Evolutionary conservation across 1,140 invertebrate genomes (phyloP).

Genomic region (Colletes latitarsis): DNA sequence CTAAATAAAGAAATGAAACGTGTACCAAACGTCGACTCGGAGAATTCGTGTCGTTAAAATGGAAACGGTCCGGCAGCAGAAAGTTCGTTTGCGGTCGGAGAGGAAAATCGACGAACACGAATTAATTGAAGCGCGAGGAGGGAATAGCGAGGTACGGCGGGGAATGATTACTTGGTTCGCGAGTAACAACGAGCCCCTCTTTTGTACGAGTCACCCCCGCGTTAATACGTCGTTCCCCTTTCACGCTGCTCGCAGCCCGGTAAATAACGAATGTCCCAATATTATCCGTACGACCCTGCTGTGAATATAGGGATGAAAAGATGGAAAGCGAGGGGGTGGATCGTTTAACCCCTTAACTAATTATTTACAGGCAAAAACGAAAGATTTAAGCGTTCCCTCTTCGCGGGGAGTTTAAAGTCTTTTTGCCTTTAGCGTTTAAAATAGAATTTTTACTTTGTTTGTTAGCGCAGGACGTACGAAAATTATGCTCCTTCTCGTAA

Average conservation of each 20-base stretch:
- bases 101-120: neutral
- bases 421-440: too few relatives aligned
- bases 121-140: constrained; percentile 29
- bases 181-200: neutral
- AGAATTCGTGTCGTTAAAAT: too few relatives aligned
- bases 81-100: neutral
- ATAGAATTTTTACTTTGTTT: too few relatives aligned
- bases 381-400: neutral
- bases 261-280: constrained; percentile 33
- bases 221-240: constrained; percentile 1
- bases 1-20: too few relatives aligned
- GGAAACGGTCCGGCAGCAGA: neutral
- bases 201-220: constrained; percentile 6
- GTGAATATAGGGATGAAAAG: neutral
- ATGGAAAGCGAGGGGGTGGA: neutral
- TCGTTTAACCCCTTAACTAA: constrained; percentile 6
- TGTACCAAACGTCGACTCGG: too few relatives aligned
- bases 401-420: too few relatives aligned
- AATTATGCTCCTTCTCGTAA: too few relatives aligned
- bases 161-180: constrained; percentile 21
- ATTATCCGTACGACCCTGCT: neutral
- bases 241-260: neutral
- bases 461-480: too few relatives aligned
- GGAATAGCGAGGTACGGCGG: neutral
- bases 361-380: neutral